Evolutionary conservation across 2,113 vertebrate genomes (phyloP).

Genomic region (human (Homo sapiens)): GRCh38 chr4:68328001-68328500

Average conservation of each 20-base stretch:
- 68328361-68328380: background rate
- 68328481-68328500: background rate
- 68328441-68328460: accelerated
- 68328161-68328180: conserved; percentile 5
- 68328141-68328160: background rate
- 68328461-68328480: background rate
- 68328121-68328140: background rate
- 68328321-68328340: background rate
- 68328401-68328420: background rate
- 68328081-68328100: background rate
- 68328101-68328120: background rate
- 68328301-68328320: background rate
- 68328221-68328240: background rate
- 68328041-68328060: background rate
- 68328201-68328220: background rate
- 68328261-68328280: background rate
- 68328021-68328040: background rate
- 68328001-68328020: background rate
- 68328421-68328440: background rate
- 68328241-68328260: background rate
- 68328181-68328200: conserved; percentile 4
- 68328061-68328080: background rate
- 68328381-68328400: background rate
- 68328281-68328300: background rate
- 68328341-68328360: background rate